Percentiles rank a stretch among this genome's conserved stretches.
phyloP scores from a whole-genome alignment of 2,888 invertebrate species.

The Nymphalis urticae region DNA sequence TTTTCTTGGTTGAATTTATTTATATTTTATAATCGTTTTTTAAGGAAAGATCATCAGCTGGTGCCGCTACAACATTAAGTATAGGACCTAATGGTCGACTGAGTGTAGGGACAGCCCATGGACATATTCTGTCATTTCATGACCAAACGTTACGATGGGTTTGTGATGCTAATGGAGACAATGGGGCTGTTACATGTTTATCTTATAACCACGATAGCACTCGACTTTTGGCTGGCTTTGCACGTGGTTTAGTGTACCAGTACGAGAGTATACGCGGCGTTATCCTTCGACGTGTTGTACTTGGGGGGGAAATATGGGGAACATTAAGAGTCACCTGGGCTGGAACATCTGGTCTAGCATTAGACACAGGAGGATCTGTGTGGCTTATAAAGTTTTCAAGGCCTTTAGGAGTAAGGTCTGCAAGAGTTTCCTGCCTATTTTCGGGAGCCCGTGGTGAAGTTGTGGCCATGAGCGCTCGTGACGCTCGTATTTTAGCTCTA shows the following conservation, averaged over 20 bases:
- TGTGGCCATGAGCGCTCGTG: slow-evolving; percentile 70
- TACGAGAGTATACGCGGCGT: slow-evolving; percentile 89
- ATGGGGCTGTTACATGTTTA: slow-evolving; percentile 90
- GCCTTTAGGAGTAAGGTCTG: slow-evolving; percentile 92
- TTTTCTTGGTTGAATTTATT: not conserved
- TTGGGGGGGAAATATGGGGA: slow-evolving; percentile 77
- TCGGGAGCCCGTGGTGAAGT: slow-evolving; percentile 97
- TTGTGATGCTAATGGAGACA: slow-evolving; percentile 84
- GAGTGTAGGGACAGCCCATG: slow-evolving; percentile 97
- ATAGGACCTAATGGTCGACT: slow-evolving; percentile 86
- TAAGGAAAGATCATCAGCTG: slow-evolving; percentile 93
- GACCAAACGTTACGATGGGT: slow-evolving; percentile 96
- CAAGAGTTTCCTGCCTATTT: slow-evolving; percentile 95
- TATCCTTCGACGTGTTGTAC: slow-evolving; percentile 69
- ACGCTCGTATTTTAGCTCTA: slow-evolving; percentile 89
- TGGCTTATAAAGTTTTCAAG: slow-evolving; percentile 95
- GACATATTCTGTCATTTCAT: slow-evolving; percentile 88
- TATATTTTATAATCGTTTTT: not conserved
- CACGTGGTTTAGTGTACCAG: slow-evolving; percentile 94
- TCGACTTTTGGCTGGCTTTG: slow-evolving; percentile 87
- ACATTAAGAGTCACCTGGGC: slow-evolving; percentile 74
- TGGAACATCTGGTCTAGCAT: slow-evolving; percentile 74
- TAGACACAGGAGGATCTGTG: slow-evolving; percentile 97
- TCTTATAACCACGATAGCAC: slow-evolving; percentile 94
- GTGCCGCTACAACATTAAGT: slow-evolving; percentile 92